Evolutionary conservation across 2,797 vertebrate genomes (phyloP), one percentile per base, ranked within the genome.

Genomic region (Macropodus opercularis): DNA sequence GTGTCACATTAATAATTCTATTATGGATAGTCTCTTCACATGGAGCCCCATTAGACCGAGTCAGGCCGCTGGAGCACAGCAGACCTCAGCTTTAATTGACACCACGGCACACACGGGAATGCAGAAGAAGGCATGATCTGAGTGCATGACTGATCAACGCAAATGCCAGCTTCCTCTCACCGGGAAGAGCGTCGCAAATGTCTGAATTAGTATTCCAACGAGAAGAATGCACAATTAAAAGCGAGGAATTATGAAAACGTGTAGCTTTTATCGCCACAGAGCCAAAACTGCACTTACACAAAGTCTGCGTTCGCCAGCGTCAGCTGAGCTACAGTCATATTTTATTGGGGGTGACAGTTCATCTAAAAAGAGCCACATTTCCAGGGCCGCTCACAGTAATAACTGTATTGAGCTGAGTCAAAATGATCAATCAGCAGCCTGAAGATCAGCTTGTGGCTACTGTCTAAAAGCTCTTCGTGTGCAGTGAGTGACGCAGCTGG

Each of bases 81-180:
- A 63, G 70, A 79, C 60, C 81, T 70, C 71, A 29, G 72, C 29
- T 85, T 82, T 89, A 85, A 90, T 81, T 87, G 85, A 88, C 88
- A 84, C 60, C 52, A 3, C 1, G 35, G 72, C 62, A 56, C 81
- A 69, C 72, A 34, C 5, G 49, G 77, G 75, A 74, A 77, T 21
- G 14, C 2, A n/a, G 67, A 63, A 26, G 56, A 56, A 55, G 57
- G 18, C 62, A 39, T 39, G 77, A 88, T 84, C 70, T 60, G 71
- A 79, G 72, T 31, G 81, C 78, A 70, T 66, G 65, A 64, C 69
- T 65, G 80, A 84, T 85, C 70, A 50, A 73, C 52, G 29, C 68
- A 85, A 87, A 86, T 79, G 76, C 55, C 80, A 80, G 48, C 31
- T 52, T 42, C 34, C 51, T 65, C 79, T 75, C 77, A 0, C 53